Evolutionary conservation across 2,113 vertebrate species (phyloP).

Genomic region (Lasiurus borealis): DNA sequence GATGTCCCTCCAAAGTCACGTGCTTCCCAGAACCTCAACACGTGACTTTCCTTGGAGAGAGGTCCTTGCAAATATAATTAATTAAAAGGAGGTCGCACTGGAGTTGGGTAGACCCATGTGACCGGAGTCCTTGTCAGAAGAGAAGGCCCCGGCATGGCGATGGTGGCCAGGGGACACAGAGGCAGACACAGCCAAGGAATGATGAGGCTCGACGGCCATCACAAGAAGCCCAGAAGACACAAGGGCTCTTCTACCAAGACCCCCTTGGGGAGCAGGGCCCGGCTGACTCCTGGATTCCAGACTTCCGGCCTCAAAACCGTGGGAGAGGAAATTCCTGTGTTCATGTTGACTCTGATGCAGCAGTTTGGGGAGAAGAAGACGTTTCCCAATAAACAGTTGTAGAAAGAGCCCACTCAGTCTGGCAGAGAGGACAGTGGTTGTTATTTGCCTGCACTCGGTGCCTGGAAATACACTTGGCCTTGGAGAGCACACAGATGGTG

Average conservation of each 20-base stretch:
- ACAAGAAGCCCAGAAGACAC: not conserved
- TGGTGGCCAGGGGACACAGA: not conserved
- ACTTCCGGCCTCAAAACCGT: not conserved
- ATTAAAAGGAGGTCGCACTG: no score
- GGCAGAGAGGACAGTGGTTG: fast-evolving
- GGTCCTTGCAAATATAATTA: not conserved
- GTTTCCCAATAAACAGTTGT: not conserved
- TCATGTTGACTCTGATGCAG: not conserved
- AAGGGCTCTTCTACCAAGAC: fast-evolving
- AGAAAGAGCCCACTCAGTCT: not conserved
- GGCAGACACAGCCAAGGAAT: fast-evolving
- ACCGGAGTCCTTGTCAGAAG: not conserved
- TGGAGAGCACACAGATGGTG: fast-evolving
- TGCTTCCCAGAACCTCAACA: not conserved
- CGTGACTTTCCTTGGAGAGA: not conserved
- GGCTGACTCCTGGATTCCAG: not conserved
- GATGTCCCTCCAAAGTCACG: not conserved
- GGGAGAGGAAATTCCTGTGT: not conserved
- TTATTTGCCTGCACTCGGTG: fast-evolving
- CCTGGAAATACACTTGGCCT: not conserved
- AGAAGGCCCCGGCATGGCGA: not conserved
- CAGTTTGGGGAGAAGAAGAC: not conserved
- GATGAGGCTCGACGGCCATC: fast-evolving
- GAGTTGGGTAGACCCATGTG: fast-evolving
- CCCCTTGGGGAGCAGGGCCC: not conserved